phyloP scores from a whole-genome alignment of 1,140 invertebrate species.

The Neoseiulus cucumeris region DNA sequence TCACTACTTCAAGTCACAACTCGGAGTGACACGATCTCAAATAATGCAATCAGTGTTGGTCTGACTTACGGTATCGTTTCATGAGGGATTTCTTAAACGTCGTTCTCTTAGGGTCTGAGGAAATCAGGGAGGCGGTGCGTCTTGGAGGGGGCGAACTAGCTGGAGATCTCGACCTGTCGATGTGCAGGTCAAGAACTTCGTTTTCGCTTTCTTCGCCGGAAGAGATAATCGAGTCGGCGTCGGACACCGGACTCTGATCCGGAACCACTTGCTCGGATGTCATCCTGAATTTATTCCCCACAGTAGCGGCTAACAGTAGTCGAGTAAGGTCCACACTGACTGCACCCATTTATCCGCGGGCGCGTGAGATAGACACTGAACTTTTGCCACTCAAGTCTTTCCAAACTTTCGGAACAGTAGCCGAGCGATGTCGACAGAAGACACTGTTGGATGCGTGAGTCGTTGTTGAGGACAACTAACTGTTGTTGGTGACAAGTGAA shows the following conservation, averaged over 20 bases:
- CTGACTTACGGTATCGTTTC: slow-evolving; percentile 75
- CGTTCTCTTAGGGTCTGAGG: slow-evolving; percentile 22
- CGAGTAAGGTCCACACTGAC: slow-evolving; percentile 11
- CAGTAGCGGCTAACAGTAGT: slow-evolving; percentile 6
- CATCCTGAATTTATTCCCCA: slow-evolving; percentile 10
- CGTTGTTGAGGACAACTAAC: no score
- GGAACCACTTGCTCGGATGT: slow-evolving; percentile 4
- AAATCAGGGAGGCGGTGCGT: background rate
- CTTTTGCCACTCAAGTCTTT: background rate
- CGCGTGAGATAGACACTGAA: background rate
- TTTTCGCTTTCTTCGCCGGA: slow-evolving; percentile 9
- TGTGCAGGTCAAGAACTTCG: slow-evolving; percentile 5
- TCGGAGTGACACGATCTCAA: no score
- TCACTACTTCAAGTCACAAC: no score
- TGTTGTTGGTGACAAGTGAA: no score
- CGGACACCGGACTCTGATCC: slow-evolving; percentile 1
- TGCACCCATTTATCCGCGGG: slow-evolving; percentile 11
- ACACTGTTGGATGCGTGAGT: no score
- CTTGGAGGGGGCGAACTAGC: background rate
- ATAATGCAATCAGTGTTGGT: no score
- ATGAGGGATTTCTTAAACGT: slow-evolving; percentile 65
- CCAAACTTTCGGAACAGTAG: no score
- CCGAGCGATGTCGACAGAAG: no score
- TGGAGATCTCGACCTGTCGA: background rate
- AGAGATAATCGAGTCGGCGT: slow-evolving; percentile 4